A percentile compares a stretch with the other conserved stretches of the same genome.
Evolutionary conservation across 2,888 invertebrate species (phyloP).

Genomic region (Mechanitis mazaeus): DNA sequence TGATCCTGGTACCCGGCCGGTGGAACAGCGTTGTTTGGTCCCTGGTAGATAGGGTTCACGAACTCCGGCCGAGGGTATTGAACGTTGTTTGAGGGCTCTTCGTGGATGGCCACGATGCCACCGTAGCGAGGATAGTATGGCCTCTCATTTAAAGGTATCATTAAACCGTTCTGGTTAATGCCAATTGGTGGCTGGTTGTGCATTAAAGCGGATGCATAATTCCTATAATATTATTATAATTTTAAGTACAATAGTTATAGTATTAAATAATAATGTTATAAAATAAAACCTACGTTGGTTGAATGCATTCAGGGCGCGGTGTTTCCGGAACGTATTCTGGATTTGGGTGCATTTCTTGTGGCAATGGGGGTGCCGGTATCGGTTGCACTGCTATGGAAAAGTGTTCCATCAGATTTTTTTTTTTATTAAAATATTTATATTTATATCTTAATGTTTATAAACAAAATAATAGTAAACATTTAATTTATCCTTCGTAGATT

Average conservation of each 20-base stretch:
- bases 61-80: slow-evolving; percentile 34
- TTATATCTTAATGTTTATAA: too few relatives aligned
- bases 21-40: slow-evolving; percentile 20
- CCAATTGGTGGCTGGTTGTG: slow-evolving; percentile 34
- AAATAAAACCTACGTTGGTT: slow-evolving; percentile 32
- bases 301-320: slow-evolving; percentile 32
- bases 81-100: slow-evolving; percentile 33
- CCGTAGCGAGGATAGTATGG: slow-evolving; percentile 36
- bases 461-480: too few relatives aligned
- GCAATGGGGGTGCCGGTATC: slow-evolving; percentile 29
- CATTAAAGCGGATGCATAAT: slow-evolving; percentile 32
- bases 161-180: slow-evolving; percentile 37
- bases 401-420: too few relatives aligned
- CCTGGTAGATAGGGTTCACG: slow-evolving; percentile 29
- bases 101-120: slow-evolving; percentile 32
- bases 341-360: slow-evolving; percentile 32
- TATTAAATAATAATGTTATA: neutral
- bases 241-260: neutral
- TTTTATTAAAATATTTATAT: too few relatives aligned
- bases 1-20: slow-evolving; percentile 26
- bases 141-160: slow-evolving; percentile 38
- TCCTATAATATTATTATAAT: slow-evolving; percentile 27
- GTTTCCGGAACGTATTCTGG: slow-evolving; percentile 32
- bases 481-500: too few relatives aligned
- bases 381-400: slow-evolving; percentile 23